Evolutionary conservation across 2,797 vertebrate genomes (phyloP), one percentile per base, ranked within the genome.

Genomic region (Acrossocheilus fasciatus): DNA sequence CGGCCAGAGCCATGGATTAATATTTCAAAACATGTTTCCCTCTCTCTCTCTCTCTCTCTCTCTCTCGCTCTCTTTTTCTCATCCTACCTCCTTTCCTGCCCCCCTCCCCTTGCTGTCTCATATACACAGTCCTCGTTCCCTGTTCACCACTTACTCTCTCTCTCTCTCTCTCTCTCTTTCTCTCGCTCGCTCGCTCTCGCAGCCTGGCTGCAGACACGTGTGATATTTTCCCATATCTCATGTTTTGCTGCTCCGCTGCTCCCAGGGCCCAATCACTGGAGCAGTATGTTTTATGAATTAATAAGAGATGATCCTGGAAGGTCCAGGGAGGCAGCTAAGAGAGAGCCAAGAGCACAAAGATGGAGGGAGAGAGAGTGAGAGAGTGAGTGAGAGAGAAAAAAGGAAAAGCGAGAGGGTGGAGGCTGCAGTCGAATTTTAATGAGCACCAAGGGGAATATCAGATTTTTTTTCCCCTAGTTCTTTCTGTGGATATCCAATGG

Each of bases 211-310:
- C 91, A 88, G 92, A 95, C 93, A 94, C 89, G 92, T 94, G 93
- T 92, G 93, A 95, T 95, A 93, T 95, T 95, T 94, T 92, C 92
- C 92, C 94, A 91, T 94, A 94, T 93, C 93, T 95, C 91, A 82
- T 94, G 93, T 95, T 94, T 95, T 94, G 92, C 94, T 94, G 93
- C 94, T 95, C 93, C 93, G 89, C 89, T 93, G 92, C 95, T 94
- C 93, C 91, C 90, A 91, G 87, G 90, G 93, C 95, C 95, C 95
- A 91, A 94, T 96, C 96, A 93, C 91, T 82, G 91, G 86, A 69
- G 91, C 8, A 81, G 84, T 93, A 92, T 96, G 95, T 96, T 97
- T 96, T 95, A 95, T 95, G 95, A 96, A 97, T 97, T 97, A 95
- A 97, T 96, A 96, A 95, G 93, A 94, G 95, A 95, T 95, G 93